These are phyloP conservation scores for Agapornis roseicollis DNA, from an alignment of 2,113 vertebrate species.

Conservation along the genomic window DNA sequence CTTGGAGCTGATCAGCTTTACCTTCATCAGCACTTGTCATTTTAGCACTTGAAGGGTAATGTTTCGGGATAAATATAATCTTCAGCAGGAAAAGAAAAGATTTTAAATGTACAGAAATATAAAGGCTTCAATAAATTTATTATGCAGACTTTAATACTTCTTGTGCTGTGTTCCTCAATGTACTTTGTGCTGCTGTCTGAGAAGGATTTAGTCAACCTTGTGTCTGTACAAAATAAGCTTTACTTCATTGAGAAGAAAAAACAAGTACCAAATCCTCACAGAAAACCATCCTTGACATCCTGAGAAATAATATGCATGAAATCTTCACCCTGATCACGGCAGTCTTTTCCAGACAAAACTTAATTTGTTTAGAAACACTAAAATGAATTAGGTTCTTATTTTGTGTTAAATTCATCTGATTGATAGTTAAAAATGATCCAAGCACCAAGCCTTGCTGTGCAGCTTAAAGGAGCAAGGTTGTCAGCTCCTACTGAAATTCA, in stretches of 20 bases:
- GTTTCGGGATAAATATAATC: conserved; percentile 62
- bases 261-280: not conserved
- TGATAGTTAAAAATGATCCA: not conserved
- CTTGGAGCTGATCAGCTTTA: conserved; percentile 62
- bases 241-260: conserved; percentile 20
- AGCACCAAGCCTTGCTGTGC: not conserved
- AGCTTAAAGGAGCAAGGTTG: not conserved
- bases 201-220: conserved; percentile 35
- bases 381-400: not conserved
- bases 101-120: conserved; percentile 51
- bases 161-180: not conserved
- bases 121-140: conserved; percentile 35
- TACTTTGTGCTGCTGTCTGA: conserved; percentile 37
- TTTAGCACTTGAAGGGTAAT: conserved; percentile 62
- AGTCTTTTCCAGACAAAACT: not conserved
- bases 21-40: conserved; percentile 59
- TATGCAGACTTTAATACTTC: conserved; percentile 29
- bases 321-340: not conserved
- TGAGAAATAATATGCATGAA: not conserved
- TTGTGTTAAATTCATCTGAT: not conserved
- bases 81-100: conserved; percentile 44
- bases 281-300: not conserved
- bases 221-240: conserved; percentile 20
- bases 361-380: conserved; percentile 2
- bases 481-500: not conserved